Conservation (phyloP, 2,888 invertebrate genomes). For the Tiliacea citrago region DNA sequence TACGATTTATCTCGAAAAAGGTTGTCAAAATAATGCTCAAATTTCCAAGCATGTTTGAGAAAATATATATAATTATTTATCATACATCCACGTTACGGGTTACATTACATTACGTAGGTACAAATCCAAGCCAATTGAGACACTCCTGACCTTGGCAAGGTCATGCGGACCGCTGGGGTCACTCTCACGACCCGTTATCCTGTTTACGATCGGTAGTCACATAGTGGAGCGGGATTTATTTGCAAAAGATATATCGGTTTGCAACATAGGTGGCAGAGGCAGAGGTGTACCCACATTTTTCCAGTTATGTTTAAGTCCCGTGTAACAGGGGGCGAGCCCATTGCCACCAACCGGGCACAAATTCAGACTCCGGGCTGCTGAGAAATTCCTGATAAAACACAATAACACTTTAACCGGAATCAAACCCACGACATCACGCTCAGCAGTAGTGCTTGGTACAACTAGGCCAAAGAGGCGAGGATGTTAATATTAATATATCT, state of each 20-base stretch:
- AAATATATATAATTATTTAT: neutral
- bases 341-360: neutral
- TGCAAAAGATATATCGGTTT: slow-evolving; percentile 13
- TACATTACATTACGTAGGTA: neutral
- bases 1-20: no score
- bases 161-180: slow-evolving; percentile 37
- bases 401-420: no score
- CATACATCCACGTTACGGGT: neutral
- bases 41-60: no score
- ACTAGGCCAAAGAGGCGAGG: no score
- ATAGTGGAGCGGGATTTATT: neutral
- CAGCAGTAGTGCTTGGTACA: no score
- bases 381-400: no score
- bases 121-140: slow-evolving; percentile 27
- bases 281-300: no score
- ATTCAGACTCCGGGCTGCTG: no score
- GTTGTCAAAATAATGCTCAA: no score
- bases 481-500: no score
- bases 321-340: neutral
- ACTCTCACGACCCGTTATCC: slow-evolving; percentile 49
- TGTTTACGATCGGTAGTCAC: slow-evolving; percentile 23
- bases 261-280: neutral
- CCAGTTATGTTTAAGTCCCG: neutral
- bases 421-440: no score
- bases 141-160: slow-evolving; percentile 41